These are phyloP conservation scores for Sinohyriopsis cumingii DNA, from an alignment of 2,888 invertebrate species.

Conservation along the genomic window DNA sequence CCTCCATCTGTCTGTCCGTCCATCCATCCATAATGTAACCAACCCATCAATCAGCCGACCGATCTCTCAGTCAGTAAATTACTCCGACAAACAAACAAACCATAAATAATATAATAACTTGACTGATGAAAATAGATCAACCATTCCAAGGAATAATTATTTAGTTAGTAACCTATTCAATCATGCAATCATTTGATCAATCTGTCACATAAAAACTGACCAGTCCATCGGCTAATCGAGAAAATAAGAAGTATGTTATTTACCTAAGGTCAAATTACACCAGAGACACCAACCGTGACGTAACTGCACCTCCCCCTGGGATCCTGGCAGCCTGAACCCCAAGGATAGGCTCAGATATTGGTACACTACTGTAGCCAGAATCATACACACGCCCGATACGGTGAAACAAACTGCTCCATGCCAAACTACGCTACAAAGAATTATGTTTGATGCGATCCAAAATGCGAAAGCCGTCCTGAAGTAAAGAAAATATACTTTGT, in stretches of 20 bases:
- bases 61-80: too few relatives aligned
- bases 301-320: constrained; percentile 87
- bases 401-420: constrained; percentile 92
- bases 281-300: constrained; percentile 96
- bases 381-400: constrained; percentile 85
- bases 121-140: too few relatives aligned
- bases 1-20: too few relatives aligned
- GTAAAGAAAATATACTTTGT: too few relatives aligned
- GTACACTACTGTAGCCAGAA: constrained; percentile 87
- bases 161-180: too few relatives aligned
- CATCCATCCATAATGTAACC: too few relatives aligned
- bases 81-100: too few relatives aligned
- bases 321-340: constrained; percentile 87
- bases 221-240: constrained; percentile 10
- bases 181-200: neutral
- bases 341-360: constrained; percentile 81
- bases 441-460: constrained; percentile 93
- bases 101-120: too few relatives aligned
- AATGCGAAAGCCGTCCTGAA: constrained; percentile 90
- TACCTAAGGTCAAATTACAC: constrained; percentile 70
- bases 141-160: too few relatives aligned
- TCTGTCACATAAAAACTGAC: neutral
- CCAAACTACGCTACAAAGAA: constrained; percentile 86
- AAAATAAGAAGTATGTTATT: constrained; percentile 1
- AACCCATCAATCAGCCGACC: too few relatives aligned